Conservation (phyloP, 2,888 invertebrate species). For the Adineta ricciae region DNA sequence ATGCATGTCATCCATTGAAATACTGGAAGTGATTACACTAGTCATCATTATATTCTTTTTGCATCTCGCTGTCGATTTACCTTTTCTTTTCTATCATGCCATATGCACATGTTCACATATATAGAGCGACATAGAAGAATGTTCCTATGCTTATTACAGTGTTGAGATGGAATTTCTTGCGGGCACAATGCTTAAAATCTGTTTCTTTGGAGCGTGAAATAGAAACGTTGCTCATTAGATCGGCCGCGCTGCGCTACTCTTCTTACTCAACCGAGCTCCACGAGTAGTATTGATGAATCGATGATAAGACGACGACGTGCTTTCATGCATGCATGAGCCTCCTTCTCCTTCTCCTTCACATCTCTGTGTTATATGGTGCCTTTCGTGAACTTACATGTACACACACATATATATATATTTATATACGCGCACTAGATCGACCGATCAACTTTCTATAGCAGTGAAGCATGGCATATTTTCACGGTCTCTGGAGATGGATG, state of each 20-base stretch:
- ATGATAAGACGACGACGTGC: slow-evolving; percentile 11
- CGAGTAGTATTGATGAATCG: slow-evolving; percentile 14
- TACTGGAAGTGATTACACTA: neutral
- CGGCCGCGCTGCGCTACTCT: neutral
- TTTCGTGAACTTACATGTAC: neutral
- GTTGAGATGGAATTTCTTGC: neutral
- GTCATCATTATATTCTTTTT: neutral
- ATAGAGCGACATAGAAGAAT: neutral
- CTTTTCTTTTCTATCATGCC: neutral
- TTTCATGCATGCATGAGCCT: slow-evolving; percentile 9
- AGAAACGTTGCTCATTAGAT: neutral
- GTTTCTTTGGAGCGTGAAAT: neutral
- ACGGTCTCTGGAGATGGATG: slow-evolving; percentile 7
- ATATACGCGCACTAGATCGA: neutral
- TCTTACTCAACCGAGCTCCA: neutral
- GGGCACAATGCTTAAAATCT: neutral
- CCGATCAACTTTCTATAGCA: neutral
- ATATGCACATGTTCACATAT: neutral
- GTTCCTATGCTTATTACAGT: neutral
- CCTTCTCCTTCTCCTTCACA: neutral
- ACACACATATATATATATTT: neutral
- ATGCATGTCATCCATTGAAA: neutral
- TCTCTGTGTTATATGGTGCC: neutral
- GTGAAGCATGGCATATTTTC: neutral
- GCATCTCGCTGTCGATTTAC: neutral